phyloP scores from a whole-genome alignment of 2,797 vertebrate species.

The Malacoctenus gilli region DNA sequence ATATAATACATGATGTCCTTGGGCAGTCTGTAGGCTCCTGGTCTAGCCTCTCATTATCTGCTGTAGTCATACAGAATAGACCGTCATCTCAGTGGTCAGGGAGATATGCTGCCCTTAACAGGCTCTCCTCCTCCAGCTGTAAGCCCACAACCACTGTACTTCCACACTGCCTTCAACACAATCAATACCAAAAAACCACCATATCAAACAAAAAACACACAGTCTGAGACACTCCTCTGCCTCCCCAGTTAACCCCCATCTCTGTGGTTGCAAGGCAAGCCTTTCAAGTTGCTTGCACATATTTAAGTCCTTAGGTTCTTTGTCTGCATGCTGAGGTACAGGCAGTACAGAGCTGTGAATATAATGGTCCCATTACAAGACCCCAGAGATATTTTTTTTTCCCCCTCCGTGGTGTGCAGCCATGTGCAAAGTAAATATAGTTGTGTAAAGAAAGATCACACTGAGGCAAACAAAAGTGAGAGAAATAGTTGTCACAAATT shows the following conservation, averaged over 20 bases:
- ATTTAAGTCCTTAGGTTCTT: conserved; percentile 79
- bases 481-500: conserved; percentile 27
- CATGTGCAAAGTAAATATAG: conserved; percentile 63
- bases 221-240: conserved; percentile 74
- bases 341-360: conserved; percentile 68
- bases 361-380: conserved; percentile 75
- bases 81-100: conserved; percentile 78
- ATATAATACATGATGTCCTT: conserved; percentile 81
- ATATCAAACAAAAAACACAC: conserved; percentile 78
- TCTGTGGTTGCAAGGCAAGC: conserved; percentile 77
- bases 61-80: conserved; percentile 73
- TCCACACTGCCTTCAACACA: conserved; percentile 75
- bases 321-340: conserved; percentile 74
- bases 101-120: conserved; percentile 73
- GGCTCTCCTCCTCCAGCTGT: conserved; percentile 79
- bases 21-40: conserved; percentile 80
- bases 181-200: conserved; percentile 77
- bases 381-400: conserved; percentile 53
- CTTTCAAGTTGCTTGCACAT: conserved; percentile 79
- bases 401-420: conserved; percentile 40
- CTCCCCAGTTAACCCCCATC: conserved; percentile 80
- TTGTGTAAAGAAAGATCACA: conserved; percentile 40
- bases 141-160: conserved; percentile 76
- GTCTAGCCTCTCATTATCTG: conserved; percentile 81
- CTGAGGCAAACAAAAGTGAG: conserved; percentile 36